Evolutionary conservation across 2,113 vertebrate genomes (phyloP), one percentile per base, ranked within the genome.

Genomic region (Hoplias malabaricus): DNA sequence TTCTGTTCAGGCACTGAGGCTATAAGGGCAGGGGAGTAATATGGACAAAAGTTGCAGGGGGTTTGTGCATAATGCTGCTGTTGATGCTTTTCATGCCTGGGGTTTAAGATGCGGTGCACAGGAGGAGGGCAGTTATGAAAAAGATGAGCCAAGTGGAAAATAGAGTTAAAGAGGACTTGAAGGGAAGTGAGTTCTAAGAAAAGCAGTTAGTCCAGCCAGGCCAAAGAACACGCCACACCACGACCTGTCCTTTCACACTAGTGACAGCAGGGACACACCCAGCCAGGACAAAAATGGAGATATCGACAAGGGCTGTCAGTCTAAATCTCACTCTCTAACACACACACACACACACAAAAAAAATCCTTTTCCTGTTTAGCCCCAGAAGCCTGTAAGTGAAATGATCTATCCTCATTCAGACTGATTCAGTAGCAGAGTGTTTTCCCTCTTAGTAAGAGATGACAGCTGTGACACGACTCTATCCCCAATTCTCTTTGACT

Each of bases 261-360:
- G 42, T 84, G 80, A 80, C 83, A 84, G 70, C 68, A 77, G 19
- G 54, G 69, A 61, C 33, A 68, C 77, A 7, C 77, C 77, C 77
- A 59, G 61, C 43, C 57, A 69, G 62, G 80, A 80, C 53, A 29
- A 65, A 73, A 73, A 84, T 84, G 83, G 83, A 84, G 83, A 82
- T 25, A 48, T 82, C 56, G 63, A 84, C 69, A 69, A 69, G 63
- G 73, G 68, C 76, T 78, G 83, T 84, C 83, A 84, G 36, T 84
- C 80, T 67, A 63, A 67, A 75, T 63, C 50, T 40, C 66, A 43
- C 61, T 67, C 50, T 38, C 59, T 57, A 54, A 57, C 56, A 43
- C 50, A 57, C 48, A 57, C 61, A 56, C 12, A 23, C 57, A 19
- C 72, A 74, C 38, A 72, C 29, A 38, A 40, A 40, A 16, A 27